These are phyloP conservation scores for Melanotaenia duboulayi DNA, from an alignment of 2,113 vertebrate genomes.

Conservation along the genomic window DNA sequence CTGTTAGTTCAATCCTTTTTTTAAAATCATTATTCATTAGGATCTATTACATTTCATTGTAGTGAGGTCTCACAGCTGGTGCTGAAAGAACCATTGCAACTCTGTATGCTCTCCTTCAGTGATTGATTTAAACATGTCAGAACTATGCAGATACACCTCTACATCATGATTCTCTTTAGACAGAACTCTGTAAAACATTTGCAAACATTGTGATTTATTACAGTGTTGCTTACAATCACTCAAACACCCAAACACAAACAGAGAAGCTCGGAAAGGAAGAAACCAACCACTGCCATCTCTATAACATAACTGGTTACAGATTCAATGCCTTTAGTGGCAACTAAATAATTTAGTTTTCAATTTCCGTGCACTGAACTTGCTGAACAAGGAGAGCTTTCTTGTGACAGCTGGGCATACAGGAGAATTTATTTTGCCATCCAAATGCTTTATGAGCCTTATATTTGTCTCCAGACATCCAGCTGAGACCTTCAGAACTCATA, in stretches of 20 bases:
- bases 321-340: constrained; percentile 49
- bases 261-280: constrained; percentile 40
- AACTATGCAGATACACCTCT: constrained; percentile 38
- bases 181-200: constrained; percentile 46
- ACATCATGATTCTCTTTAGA: constrained; percentile 51
- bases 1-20: not conserved
- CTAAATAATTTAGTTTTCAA: constrained; percentile 68
- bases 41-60: constrained; percentile 16
- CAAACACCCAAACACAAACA: not conserved
- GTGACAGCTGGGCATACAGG: constrained; percentile 36
- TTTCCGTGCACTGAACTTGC: constrained; percentile 55
- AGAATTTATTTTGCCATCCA: constrained; percentile 39
- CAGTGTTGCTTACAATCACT: not conserved
- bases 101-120: constrained; percentile 13
- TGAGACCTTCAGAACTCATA: constrained; percentile 39
- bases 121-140: constrained; percentile 44
- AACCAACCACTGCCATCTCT: constrained; percentile 36
- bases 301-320: constrained; percentile 28
- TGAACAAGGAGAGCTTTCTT: constrained; percentile 38
- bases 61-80: constrained; percentile 8
- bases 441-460: constrained; percentile 42
- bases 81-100: constrained; percentile 16
- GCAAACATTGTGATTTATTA: constrained; percentile 36
- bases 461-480: constrained; percentile 23
- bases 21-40: not conserved